Conservation (phyloP, 2,888 invertebrate species). For the Drosophila stalkeri region DNA sequence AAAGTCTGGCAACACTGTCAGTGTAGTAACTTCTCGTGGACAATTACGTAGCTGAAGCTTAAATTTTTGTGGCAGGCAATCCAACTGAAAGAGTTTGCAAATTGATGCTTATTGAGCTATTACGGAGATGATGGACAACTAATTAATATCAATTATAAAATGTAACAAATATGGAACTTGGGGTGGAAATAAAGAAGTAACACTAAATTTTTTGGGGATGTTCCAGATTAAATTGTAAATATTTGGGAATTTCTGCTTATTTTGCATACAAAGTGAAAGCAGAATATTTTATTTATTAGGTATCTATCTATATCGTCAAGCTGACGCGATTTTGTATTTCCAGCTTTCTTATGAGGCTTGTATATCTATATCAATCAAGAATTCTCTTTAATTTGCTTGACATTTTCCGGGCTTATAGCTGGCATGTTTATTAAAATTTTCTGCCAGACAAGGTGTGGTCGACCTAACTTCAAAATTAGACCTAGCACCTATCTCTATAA, state of each 20-base stretch:
- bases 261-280: not conserved
- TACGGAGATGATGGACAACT: constrained; percentile 8
- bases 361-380: not conserved
- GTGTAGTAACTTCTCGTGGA: constrained; percentile 2
- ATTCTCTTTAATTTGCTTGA: constrained; percentile 2
- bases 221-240: not conserved
- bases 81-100: constrained; percentile 12
- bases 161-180: constrained; percentile 1
- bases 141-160: constrained; percentile 23
- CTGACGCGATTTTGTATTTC: too few species aligned
- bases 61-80: constrained; percentile 23
- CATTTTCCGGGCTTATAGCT: constrained; percentile 11
- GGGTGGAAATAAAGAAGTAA: not conserved
- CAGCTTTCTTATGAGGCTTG: not conserved
- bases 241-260: not conserved
- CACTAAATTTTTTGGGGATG: not conserved
- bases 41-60: constrained; percentile 47
- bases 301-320: too few species aligned
- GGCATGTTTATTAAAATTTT: constrained; percentile 38
- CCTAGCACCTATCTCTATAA: not conserved
- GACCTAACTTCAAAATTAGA: constrained; percentile 31
- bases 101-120: constrained; percentile 37
- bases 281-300: not conserved
- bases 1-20: constrained; percentile 11
- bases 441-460: constrained; percentile 56